These are phyloP conservation scores for Ylistrum balloti DNA, from an alignment of 1,140 invertebrate species.

Conservation along the genomic window DNA sequence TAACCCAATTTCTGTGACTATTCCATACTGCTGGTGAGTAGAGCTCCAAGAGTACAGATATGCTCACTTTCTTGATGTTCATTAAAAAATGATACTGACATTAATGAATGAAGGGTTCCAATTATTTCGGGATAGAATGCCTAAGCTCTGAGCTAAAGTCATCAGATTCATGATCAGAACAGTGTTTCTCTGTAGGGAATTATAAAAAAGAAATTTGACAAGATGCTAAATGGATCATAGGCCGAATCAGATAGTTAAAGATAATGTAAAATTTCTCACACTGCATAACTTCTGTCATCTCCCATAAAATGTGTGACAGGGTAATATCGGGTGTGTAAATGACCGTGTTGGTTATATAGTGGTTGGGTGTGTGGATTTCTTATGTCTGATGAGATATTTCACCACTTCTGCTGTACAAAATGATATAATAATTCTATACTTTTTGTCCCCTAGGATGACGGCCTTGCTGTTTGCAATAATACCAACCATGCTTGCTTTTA, in stretches of 20 bases:
- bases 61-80: not conserved
- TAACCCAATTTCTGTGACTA: not conserved
- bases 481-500: not conserved
- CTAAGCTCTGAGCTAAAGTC: not conserved
- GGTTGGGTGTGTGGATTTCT: not conserved
- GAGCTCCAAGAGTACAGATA: not conserved
- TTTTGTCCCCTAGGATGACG: not conserved
- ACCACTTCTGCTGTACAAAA: not conserved
- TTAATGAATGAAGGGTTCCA: slow-evolving; percentile 29
- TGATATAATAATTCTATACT: not conserved
- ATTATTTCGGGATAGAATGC: not conserved
- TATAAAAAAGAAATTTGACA: not conserved
- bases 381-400: not conserved
- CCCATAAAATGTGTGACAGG: not conserved
- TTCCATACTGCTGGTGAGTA: slow-evolving; percentile 1
- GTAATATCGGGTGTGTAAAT: not conserved
- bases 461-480: not conserved
- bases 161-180: not conserved
- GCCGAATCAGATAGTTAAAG: slow-evolving; percentile 4
- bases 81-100: slow-evolving; percentile 30
- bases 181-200: slow-evolving; percentile 2
- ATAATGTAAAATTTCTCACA: slow-evolving; percentile 2
- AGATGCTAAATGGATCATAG: slow-evolving; percentile 33
- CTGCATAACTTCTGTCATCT: not conserved
- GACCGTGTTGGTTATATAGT: not conserved